Base-by-base conservation (phyloP, 1,140 invertebrate genomes). In the Drosophila pseudoananassae region DNA sequence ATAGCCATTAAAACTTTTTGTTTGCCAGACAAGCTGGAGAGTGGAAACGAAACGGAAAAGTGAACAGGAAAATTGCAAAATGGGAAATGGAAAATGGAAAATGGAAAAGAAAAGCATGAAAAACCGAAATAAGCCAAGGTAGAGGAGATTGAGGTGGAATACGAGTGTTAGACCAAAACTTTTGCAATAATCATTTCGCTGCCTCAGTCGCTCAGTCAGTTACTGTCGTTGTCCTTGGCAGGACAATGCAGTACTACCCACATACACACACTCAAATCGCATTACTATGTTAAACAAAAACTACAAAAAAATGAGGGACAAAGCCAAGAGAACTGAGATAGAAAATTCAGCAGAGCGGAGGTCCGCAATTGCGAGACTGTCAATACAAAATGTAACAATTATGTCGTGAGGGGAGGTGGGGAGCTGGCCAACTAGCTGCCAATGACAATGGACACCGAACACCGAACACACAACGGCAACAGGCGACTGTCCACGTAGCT, bases 351-450 rank as follows among this genome's bases (percentile, higher is more conserved):
- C 71, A 58, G 84, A 83, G 83, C 82, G 63, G 36, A 87, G 81
- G 63, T 87, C 82, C 82, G 74, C 82, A 76, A 85, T 72, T 76
- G 72, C 77, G 76, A 79, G 78, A 65, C 76, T 89, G 84, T 87
- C 83, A 87, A 87, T 87, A 83, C 75, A 72, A 89, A 72, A 65
- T 58, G 78, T 43, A 83, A 87, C 82, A 87, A 88, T 88, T 88
- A 88, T 55, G 51, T 74, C 59, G 51, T 8, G n/a, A 25, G 36
- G n/a, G 23, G 36, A 33, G 36, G 43, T 20, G 17, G 17, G 14
- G 14, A 64, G 70, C 72, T 74, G 58, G 56, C 60, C 47, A 58
- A 53, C 53, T 76, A 52, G 47, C 73, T 73, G 78, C 60, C 75
- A 61, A 65, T 83, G 79, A 83, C 79, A 82, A 81, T 68, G 68